phyloP scores from a whole-genome alignment of 1,140 invertebrate species.

The Melitaea cinxia region DNA sequence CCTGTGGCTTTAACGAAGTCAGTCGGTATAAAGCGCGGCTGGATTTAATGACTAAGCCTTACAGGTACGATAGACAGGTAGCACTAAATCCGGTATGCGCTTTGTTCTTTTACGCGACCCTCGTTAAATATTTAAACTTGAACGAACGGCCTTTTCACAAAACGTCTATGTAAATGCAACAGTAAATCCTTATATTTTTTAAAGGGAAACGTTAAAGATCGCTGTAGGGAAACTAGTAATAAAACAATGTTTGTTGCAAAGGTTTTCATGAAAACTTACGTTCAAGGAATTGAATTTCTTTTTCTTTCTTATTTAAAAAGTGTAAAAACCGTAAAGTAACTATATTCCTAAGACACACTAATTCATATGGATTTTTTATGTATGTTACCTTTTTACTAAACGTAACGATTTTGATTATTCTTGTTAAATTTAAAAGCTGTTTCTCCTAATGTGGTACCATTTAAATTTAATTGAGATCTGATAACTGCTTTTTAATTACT shows the following conservation, averaged over 20 bases:
- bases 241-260: background rate
- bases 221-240: conserved; percentile 3
- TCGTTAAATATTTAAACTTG: conserved; percentile 69
- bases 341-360: too few species aligned
- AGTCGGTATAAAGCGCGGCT: conserved; percentile 31
- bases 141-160: conserved; percentile 45
- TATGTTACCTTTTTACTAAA: too few species aligned
- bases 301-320: background rate
- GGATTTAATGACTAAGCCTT: conserved; percentile 35
- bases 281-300: background rate
- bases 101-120: conserved; percentile 62
- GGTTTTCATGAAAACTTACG: background rate
- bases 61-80: conserved; percentile 41
- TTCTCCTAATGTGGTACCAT: too few species aligned
- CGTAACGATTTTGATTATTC: too few species aligned
- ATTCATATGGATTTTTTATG: too few species aligned
- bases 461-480: too few species aligned
- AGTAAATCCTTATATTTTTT: conserved; percentile 23
- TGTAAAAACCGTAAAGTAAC: background rate
- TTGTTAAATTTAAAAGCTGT: too few species aligned
- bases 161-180: conserved; percentile 37
- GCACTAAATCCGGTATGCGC: conserved; percentile 53
- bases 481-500: too few species aligned
- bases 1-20: conserved; percentile 28
- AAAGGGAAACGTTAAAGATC: conserved; percentile 8